Conservation (phyloP, 1,140 invertebrate species). For the Triops longicaudatus region DNA sequence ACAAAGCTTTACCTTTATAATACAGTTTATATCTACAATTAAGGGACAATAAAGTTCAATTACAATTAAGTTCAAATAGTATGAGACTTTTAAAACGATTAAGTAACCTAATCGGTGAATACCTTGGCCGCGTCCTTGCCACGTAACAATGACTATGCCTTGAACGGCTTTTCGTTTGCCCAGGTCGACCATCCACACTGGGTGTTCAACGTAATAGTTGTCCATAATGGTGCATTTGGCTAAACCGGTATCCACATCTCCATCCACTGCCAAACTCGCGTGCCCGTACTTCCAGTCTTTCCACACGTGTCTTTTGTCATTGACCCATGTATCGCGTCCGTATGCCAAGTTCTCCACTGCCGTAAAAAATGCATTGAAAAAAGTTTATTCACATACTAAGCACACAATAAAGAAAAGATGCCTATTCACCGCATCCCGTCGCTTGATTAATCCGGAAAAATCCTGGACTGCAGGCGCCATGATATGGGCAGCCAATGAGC, state of each 20-base stretch:
- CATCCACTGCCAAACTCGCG: slow-evolving; percentile 41
- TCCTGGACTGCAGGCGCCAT: slow-evolving; percentile 43
- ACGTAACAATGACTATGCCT: slow-evolving; percentile 46
- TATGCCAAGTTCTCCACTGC: slow-evolving; percentile 50
- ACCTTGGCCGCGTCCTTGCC: slow-evolving; percentile 48
- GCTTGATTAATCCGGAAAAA: slow-evolving; percentile 47
- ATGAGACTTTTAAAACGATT: too few species aligned
- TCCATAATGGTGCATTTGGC: slow-evolving; percentile 47
- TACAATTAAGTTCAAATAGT: too few species aligned
- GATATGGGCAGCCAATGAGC: slow-evolving; percentile 47
- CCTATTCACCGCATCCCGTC: slow-evolving; percentile 45
- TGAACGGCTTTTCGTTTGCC: slow-evolving; percentile 40
- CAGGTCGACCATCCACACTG: slow-evolving; percentile 50
- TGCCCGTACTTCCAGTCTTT: slow-evolving; percentile 41
- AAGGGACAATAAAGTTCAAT: too few species aligned
- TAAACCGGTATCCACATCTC: slow-evolving; percentile 38
- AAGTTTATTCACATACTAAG: not conserved
- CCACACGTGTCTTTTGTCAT: slow-evolving; percentile 47
- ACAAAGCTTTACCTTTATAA: too few species aligned
- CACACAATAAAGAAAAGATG: not conserved
- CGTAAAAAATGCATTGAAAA: slow-evolving; percentile 16
- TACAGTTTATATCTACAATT: too few species aligned
- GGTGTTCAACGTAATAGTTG: slow-evolving; percentile 48
- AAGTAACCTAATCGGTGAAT: not conserved
- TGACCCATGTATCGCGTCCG: slow-evolving; percentile 47